These are phyloP conservation scores for Epinotia demarniana DNA, from an alignment of 2,888 invertebrate species.

Conservation along the genomic window DNA sequence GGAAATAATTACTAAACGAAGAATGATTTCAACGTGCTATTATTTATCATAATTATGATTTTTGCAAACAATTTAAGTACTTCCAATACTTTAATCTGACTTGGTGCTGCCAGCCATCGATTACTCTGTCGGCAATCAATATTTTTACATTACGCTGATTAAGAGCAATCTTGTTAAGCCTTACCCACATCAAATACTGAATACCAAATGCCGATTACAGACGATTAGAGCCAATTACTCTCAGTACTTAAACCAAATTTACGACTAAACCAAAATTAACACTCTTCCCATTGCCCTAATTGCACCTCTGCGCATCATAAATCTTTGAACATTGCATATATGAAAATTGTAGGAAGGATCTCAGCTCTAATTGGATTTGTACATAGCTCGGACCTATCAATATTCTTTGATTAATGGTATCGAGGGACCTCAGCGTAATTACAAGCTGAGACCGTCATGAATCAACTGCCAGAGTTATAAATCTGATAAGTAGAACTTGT, in stretches of 20 bases:
- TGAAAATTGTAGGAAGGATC: conserved; percentile 78
- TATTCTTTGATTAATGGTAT: conserved; percentile 82
- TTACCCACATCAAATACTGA: conserved; percentile 64
- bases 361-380: conserved; percentile 79
- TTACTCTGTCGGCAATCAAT: conserved; percentile 22
- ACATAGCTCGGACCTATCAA: conserved; percentile 78
- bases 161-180: conserved; percentile 49
- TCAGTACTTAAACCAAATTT: conserved; percentile 71
- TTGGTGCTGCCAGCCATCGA: background rate
- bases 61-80: background rate
- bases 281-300: conserved; percentile 72
- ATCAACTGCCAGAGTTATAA: conserved; percentile 78
- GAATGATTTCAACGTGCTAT: background rate
- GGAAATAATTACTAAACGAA: background rate
- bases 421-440: conserved; percentile 76
- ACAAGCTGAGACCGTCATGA: conserved; percentile 77
- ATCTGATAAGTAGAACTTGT: conserved; percentile 78
- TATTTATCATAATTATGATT: background rate
- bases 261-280: conserved; percentile 77
- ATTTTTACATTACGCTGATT: conserved; percentile 11
- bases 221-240: conserved; percentile 61
- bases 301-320: conserved; percentile 70
- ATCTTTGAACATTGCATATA: conserved; percentile 67
- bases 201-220: conserved; percentile 67
- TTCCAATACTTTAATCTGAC: background rate